Base-by-base conservation (phyloP, 2,888 invertebrate genomes). In the Synergus itoensis region DNA sequence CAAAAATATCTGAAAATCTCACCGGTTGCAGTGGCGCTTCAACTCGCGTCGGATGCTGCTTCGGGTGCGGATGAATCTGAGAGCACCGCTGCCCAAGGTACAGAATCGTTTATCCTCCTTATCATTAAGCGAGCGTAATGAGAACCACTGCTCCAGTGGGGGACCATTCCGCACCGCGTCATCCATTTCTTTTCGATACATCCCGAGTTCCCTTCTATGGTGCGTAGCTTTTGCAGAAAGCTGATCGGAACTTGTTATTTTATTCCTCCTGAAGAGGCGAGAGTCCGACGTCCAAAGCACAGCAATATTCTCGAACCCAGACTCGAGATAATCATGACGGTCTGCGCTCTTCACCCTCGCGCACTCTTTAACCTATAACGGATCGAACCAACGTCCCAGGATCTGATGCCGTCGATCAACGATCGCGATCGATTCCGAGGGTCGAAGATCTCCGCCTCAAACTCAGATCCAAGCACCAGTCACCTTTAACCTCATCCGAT, bases 31-130 rank as follows among this genome's bases (percentile, higher is more conserved):
- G 79, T 91, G 90, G 75, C 90, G 89, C 84, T 90, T 91, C 76
- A 89, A 86, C 78, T 90, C 90, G 80, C 89, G 88, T 41, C 91
- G 87, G 79, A 89, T 86, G 84, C 91, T 92, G 84, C 89, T 87
- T 41, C 91, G 91, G 82, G 89, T 89, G 69, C 91, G 89, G 81
- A 91, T 91, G 80, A 91, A 91, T 43, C 91, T 88, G 45, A 91
- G 86, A 75, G 91, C 90, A 62, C 90, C 90, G 86, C 87, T 89
- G 83, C 90, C 89, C 79, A 91, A 84, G 48, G 88, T 85, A 64
- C 79, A 85, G n/a, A 87, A 77, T 81, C 88, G 87, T 81, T 90
- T 90, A 76, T 88, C 88, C 77, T 82, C 84, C 69, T 81, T 78
- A 53, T 84, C 83, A 81, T 84, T 85, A 79, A 73, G 73, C 48